Evolutionary conservation across 2,797 vertebrate species (phyloP), one percentile per base, ranked within the genome.

Genomic region (Gallinago stenura): DNA sequence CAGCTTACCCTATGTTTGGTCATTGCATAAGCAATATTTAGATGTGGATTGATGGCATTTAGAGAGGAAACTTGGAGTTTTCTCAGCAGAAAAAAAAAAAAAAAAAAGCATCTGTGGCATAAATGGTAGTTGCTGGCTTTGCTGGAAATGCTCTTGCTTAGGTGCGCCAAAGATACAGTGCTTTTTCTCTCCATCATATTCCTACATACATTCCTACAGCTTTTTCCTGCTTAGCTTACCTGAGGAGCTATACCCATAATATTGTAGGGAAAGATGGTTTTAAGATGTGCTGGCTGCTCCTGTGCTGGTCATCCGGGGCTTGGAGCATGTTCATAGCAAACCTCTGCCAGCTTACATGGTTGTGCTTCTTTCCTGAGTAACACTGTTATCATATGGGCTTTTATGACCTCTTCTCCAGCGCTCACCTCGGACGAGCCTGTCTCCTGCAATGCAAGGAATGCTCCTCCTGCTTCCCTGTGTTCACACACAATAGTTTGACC

Each of bases 281-380:
- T 73, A 91, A 89, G 78, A 73, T 83, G 68, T 60, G 35, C 31
- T 79, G 28, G 18, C 33, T 35, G 33, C 33, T 35, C 33, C 33
- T 83, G 68, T 60, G 35, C 31, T 79, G 28, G 18, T 45, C 48
- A 26, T 84, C 58, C 68, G 57, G 79, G 89, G 46, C 12, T 53
- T 91, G 76, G 69, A 91, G 30, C 20, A 11, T 2, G 31, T 83
- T 54, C 25, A 83, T 65, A 85, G 25, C 37, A 95, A 91, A 81
- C 2, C 7, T 73, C 37, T 87, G 76, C 72, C 57, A 81, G 31
- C 7, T 80, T 64, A 71, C 35, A 30, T 51, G 35, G 30, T n/a
- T 91, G 48, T 94, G 85, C 61, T 88, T 83, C 45, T 94, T 91
- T 90, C 93, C 77, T 46, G 46, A 84, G 58, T 84, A 91, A 86